These are phyloP conservation scores for Hemiscyllium ocellatum DNA, from an alignment of 2,113 vertebrate genomes.

Conservation along the genomic window DNA sequence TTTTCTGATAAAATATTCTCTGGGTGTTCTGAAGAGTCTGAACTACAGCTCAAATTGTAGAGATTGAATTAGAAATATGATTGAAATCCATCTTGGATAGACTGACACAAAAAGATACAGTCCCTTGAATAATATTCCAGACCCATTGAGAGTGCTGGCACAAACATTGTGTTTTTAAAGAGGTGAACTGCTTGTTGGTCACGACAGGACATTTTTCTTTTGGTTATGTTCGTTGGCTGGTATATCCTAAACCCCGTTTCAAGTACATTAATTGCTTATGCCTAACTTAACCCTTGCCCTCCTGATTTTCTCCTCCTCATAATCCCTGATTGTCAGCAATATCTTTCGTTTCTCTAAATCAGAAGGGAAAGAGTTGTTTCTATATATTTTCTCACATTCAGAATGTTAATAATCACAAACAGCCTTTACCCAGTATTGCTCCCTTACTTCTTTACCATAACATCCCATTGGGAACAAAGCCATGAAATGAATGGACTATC, in stretches of 20 bases:
- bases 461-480: not conserved
- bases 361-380: constrained; percentile 11
- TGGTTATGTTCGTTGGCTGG: constrained; percentile 4
- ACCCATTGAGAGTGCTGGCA: not conserved
- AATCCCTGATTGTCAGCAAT: constrained; percentile 34
- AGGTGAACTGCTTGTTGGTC: constrained; percentile 8
- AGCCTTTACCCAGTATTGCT: not conserved
- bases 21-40: not conserved
- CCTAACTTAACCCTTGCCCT: not conserved
- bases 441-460: not conserved
- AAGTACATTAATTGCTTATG: not conserved
- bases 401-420: constrained; percentile 26
- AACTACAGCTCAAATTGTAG: not conserved
- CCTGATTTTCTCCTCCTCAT: constrained; percentile 19
- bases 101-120: constrained; percentile 42
- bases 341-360: constrained; percentile 31
- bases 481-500: constrained; percentile 10
- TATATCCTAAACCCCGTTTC: not conserved
- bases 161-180: not conserved
- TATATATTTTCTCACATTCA: not conserved
- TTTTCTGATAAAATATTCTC: not conserved
- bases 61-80: constrained; percentile 46
- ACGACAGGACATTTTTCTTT: not conserved
- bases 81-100: constrained; percentile 45
- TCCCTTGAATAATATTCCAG: not conserved